These are phyloP conservation scores for Perognathus longimembris DNA, from an alignment of 2,113 vertebrate genomes.

Conservation along the genomic window DNA sequence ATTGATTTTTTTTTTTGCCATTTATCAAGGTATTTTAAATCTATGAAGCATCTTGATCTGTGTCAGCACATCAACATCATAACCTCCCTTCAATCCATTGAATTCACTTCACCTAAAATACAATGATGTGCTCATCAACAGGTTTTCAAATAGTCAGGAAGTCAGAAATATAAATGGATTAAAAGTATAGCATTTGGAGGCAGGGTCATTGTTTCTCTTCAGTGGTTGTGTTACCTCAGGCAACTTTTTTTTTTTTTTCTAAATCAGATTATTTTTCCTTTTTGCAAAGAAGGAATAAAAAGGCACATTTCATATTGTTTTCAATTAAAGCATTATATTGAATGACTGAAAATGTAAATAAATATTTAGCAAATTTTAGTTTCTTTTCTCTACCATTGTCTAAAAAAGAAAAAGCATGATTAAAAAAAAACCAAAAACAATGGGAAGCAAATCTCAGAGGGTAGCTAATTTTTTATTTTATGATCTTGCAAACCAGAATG, in stretches of 20 bases:
- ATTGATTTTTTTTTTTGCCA: no score
- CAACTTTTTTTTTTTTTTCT: background rate
- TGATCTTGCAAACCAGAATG: no score
- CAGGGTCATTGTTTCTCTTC: background rate
- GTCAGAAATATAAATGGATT: background rate
- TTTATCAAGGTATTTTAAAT: no score
- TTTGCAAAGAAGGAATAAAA: background rate
- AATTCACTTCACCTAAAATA: background rate
- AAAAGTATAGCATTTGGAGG: background rate
- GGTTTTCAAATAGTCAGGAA: background rate
- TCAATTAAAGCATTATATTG: background rate
- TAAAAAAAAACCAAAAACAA: background rate
- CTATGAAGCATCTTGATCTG: no score
- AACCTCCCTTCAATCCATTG: background rate
- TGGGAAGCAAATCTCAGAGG: background rate
- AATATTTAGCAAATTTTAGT: background rate
- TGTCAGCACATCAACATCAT: no score
- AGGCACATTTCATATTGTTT: background rate
- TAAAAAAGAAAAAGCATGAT: background rate
- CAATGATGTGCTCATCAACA: background rate
- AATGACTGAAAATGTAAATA: background rate
- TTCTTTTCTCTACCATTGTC: background rate
- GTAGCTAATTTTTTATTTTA: background rate
- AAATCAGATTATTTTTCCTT: no score
- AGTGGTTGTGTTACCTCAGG: background rate